phyloP scores from a whole-genome alignment of 2,113 vertebrate genomes.

The Strix uralensis region DNA sequence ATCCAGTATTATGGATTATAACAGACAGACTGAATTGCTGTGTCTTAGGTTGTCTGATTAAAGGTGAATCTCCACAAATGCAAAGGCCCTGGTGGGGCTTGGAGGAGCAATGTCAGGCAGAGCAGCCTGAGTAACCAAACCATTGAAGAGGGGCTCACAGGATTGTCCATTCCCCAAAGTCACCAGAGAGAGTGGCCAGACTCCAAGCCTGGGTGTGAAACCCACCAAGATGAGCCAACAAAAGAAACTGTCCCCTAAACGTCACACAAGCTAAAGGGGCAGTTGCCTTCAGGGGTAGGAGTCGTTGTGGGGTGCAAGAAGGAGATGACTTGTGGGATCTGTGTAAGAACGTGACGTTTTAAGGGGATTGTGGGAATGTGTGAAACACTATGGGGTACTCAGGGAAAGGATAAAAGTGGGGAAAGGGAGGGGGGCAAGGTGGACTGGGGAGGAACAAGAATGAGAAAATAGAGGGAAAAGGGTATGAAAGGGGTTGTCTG shows the following conservation, averaged over 20 bases:
- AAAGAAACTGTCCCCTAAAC: background rate
- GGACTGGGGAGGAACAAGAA: background rate
- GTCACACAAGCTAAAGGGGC: fast-evolving
- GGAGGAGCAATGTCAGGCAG: background rate
- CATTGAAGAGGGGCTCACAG: background rate
- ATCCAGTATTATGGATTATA: background rate
- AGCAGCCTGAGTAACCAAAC: background rate
- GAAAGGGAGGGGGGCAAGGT: background rate
- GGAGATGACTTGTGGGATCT: background rate
- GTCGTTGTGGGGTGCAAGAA: background rate
- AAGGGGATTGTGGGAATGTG: background rate
- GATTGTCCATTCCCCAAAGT: fast-evolving
- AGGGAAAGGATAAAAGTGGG: background rate
- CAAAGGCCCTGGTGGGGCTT: background rate
- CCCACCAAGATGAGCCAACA: background rate
- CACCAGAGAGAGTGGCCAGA: background rate
- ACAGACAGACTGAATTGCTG: background rate
- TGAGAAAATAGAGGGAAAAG: background rate
- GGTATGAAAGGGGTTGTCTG: background rate
- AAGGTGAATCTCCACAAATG: background rate
- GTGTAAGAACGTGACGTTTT: background rate
- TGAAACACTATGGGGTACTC: background rate
- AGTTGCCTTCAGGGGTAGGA: background rate
- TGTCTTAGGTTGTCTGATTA: background rate
- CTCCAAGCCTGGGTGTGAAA: fast-evolving